Evolutionary conservation across 2,113 vertebrate species (phyloP).

Genomic region (Trichechus manatus): DNA sequence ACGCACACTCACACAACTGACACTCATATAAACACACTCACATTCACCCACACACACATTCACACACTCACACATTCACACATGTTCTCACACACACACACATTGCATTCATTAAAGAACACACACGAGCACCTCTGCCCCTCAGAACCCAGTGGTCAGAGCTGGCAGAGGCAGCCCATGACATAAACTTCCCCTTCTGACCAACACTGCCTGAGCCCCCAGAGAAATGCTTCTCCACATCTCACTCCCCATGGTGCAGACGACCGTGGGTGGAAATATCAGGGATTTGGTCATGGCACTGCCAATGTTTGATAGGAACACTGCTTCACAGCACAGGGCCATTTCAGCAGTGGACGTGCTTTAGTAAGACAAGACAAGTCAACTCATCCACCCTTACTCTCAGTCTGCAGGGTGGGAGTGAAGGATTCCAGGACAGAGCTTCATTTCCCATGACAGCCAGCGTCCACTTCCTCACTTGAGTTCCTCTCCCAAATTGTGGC

Average conservation of each 20-base stretch:
- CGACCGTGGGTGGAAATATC: background rate
- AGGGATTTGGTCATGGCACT: background rate
- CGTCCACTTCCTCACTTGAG: slow-evolving; percentile 32
- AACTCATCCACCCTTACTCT: background rate
- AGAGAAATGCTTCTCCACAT: background rate
- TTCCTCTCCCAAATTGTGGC: background rate
- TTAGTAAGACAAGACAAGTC: background rate
- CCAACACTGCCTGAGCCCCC: background rate
- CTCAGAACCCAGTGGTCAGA: background rate
- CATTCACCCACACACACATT: background rate
- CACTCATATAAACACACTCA: too few species aligned
- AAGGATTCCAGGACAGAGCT: background rate
- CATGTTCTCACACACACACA: background rate
- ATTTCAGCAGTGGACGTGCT: background rate
- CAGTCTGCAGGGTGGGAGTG: background rate
- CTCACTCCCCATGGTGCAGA: background rate
- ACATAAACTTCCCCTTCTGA: background rate
- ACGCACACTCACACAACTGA: background rate
- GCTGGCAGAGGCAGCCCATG: background rate
- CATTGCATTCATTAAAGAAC: background rate
- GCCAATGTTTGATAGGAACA: background rate
- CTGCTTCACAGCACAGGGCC: background rate
- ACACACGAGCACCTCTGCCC: background rate
- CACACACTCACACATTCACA: background rate
- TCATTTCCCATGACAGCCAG: background rate